Percentiles rank a stretch among this genome's conserved stretches.
phyloP scores from a whole-genome alignment of 2,888 invertebrate genomes.

The Aproaerema taeniolella region DNA sequence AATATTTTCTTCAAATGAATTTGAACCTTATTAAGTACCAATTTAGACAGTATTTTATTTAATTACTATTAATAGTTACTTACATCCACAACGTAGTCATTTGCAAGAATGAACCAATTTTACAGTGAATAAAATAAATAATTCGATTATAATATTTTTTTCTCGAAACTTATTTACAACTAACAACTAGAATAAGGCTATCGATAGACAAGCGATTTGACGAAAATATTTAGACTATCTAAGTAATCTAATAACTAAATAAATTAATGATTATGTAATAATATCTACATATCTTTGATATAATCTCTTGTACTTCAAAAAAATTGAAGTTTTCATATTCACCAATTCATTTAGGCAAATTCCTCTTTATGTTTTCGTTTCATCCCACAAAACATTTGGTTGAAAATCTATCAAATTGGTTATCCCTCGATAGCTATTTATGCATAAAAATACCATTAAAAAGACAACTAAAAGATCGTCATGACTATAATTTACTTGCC shows the following conservation, averaged over 20 bases:
- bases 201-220: slow-evolving; percentile 11
- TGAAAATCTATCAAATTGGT: slow-evolving; percentile 5
- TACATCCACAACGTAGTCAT: no score
- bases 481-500: slow-evolving; percentile 29
- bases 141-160: slow-evolving; percentile 11
- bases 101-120: slow-evolving; percentile 9
- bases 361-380: no score
- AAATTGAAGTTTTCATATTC: no score
- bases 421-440: slow-evolving; percentile 5
- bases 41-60: no score
- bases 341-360: no score
- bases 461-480: slow-evolving; percentile 19
- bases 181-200: slow-evolving; percentile 20
- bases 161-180: slow-evolving; percentile 35
- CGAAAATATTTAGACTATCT: neutral
- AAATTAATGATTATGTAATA: no score
- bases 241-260: neutral
- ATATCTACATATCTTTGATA: no score
- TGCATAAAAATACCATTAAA: slow-evolving; percentile 2
- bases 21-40: no score
- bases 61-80: no score
- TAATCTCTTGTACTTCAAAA: neutral
- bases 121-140: slow-evolving; percentile 18
- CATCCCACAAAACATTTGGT: no score
- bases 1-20: no score